Conservation (phyloP, 2,113 vertebrate genomes). For the Alligator mississippiensis region DNA sequence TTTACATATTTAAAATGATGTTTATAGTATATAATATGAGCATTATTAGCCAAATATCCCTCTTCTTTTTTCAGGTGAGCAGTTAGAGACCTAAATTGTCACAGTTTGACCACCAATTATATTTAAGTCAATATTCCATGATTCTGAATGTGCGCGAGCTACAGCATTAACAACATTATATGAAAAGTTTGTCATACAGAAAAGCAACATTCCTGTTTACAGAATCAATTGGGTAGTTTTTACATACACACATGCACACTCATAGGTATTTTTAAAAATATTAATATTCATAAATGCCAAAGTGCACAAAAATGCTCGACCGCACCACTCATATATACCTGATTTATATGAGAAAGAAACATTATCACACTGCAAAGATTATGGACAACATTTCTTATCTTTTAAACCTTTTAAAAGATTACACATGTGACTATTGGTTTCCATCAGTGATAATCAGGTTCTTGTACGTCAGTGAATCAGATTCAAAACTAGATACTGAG, state of each 20-base stretch:
- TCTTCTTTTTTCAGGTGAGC: conserved; percentile 81
- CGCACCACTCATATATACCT: conserved; percentile 31
- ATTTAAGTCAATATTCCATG: conserved; percentile 19
- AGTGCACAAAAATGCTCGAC: conserved; percentile 57
- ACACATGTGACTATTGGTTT: background rate
- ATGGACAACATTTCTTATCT: background rate
- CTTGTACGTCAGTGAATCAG: background rate
- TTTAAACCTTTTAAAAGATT: background rate
- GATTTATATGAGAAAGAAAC: conserved; percentile 37
- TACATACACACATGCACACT: background rate
- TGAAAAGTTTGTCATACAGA: conserved; percentile 32
- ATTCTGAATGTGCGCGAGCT: conserved; percentile 6
- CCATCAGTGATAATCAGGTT: background rate
- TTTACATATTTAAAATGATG: conserved; percentile 24
- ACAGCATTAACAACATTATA: conserved; percentile 55
- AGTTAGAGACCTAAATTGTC: conserved; percentile 70
- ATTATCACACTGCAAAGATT: conserved; percentile 49
- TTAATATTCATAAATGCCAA: conserved; percentile 61
- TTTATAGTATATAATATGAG: conserved; percentile 44
- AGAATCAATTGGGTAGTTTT: conserved; percentile 48
- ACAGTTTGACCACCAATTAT: conserved; percentile 18
- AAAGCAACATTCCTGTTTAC: conserved; percentile 50
- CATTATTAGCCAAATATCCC: conserved; percentile 50
- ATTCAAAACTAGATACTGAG: background rate
- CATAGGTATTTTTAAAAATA: conserved; percentile 44